These are phyloP conservation scores for Cyclargus thomasi DNA, from an alignment of 1,140 invertebrate species.

Conservation along the genomic window DNA sequence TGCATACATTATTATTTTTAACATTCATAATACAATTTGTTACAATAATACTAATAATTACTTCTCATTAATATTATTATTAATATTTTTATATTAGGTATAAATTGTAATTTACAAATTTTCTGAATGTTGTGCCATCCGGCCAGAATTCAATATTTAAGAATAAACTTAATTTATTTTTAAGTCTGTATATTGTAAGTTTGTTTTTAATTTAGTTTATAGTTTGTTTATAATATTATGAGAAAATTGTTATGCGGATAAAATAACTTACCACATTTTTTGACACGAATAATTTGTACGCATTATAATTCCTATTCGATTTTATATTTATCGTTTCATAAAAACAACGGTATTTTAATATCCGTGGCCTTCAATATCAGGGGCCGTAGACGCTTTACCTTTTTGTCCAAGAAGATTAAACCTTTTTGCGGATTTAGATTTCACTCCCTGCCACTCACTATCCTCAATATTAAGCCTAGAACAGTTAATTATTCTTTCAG, in stretches of 20 bases:
- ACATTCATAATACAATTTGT: neutral
- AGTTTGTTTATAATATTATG: no score
- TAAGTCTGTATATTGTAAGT: no score
- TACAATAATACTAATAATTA: neutral
- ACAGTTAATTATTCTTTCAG: neutral
- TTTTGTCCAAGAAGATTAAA: slow-evolving; percentile 9
- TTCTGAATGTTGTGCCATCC: neutral
- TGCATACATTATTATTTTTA: neutral
- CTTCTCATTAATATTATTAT: neutral
- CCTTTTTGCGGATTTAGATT: neutral
- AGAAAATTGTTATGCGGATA: no score
- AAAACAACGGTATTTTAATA: slow-evolving; percentile 24
- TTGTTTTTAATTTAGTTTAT: no score
- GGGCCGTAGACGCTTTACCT: neutral
- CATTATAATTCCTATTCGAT: slow-evolving; percentile 1
- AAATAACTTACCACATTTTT: neutral
- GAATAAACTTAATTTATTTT: no score
- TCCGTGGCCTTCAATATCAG: slow-evolving; percentile 14
- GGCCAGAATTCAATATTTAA: slow-evolving; percentile 2
- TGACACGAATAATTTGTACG: slow-evolving; percentile 1
- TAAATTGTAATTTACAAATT: neutral
- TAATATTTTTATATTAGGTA: neutral
- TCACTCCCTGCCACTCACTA: neutral
- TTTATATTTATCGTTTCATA: slow-evolving; percentile 16
- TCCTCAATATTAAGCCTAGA: neutral